Base-by-base conservation (phyloP, 2,113 vertebrate genomes). In the Cochlearius cochlearius region DNA sequence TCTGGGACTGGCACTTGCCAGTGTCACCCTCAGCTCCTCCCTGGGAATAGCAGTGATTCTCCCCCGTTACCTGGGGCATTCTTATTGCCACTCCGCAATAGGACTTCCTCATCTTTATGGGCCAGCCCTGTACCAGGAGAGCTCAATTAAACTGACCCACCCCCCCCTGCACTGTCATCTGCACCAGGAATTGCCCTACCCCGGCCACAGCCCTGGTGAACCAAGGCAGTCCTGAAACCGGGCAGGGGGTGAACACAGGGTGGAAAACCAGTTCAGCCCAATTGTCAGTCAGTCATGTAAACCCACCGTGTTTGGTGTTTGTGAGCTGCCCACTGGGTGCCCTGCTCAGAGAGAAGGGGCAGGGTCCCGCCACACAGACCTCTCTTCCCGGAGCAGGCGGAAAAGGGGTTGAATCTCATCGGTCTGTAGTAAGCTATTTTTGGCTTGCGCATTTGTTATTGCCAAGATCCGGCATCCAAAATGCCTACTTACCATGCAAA, bases 401-500 rank as follows among this genome's bases (percentile, higher is more conserved):
- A 67, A 74, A 81, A 77, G 47, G 38, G 47, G 17, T 66, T 83
- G 38, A 15, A 71, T 91, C 83, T 53, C 72, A 87, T 1, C 2
- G 3, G 79, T 32, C 59, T 0, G 0, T 43, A 89, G 68, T 84
- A 91, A 92, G 56, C 55, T 95, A 53, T 90, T 95, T 81, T 92
- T 29, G 58, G 60, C 45, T 80, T 77, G 86, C 21, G 26, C 47
- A 50, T 87, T 91, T 3, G 1, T 87, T 67, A 86, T 56, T 92
- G 91, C 60, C 69, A 38, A 5, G 6, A 89, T 84, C 47, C 0
- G 0, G 39, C 75, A 73, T 34, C 63, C 72, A 50, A 77, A 89
- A 88, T 67, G 49, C 78, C 75, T 79, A 9, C 63, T 88, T 77
- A 66, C 73, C 82, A 67, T 74, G 83, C 75, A 86, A 90, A 96